These are phyloP conservation scores for Stichopus chloronotus DNA, from an alignment of 35 echinoderm and acorn worm species.

Conservation along the genomic window DNA sequence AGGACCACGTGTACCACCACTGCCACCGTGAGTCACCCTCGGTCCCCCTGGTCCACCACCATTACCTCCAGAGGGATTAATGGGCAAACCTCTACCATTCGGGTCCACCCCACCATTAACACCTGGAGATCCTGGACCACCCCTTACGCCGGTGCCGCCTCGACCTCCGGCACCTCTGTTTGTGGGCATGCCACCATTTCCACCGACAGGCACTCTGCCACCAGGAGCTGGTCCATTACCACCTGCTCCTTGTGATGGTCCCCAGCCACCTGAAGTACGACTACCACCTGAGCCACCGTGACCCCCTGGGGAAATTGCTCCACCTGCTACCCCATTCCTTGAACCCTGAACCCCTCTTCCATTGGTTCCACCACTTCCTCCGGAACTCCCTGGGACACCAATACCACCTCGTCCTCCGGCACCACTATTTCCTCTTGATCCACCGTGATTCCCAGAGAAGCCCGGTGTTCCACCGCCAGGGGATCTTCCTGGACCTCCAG, in stretches of 20 bases:
- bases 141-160: neutral
- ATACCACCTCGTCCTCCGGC: neutral
- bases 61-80: neutral
- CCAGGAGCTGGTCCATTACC: neutral
- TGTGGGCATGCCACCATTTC: neutral
- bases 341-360: neutral
- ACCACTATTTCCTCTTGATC: neutral
- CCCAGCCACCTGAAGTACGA: neutral
- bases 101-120: neutral
- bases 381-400: neutral
- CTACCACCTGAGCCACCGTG: constrained; percentile 2
- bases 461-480: neutral
- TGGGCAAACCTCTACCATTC: neutral
- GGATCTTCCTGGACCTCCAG: neutral
- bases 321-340: neutral
- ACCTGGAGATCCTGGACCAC: neutral
- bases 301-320: neutral
- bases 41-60: neutral
- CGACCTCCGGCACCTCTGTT: neutral
- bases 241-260: neutral
- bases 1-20: neutral
- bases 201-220: neutral
- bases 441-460: neutral
- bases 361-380: neutral
- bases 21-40: neutral